These are phyloP conservation scores for Ormyrus nitidulus DNA, from an alignment of 2,888 invertebrate species.

Conservation along the genomic window DNA sequence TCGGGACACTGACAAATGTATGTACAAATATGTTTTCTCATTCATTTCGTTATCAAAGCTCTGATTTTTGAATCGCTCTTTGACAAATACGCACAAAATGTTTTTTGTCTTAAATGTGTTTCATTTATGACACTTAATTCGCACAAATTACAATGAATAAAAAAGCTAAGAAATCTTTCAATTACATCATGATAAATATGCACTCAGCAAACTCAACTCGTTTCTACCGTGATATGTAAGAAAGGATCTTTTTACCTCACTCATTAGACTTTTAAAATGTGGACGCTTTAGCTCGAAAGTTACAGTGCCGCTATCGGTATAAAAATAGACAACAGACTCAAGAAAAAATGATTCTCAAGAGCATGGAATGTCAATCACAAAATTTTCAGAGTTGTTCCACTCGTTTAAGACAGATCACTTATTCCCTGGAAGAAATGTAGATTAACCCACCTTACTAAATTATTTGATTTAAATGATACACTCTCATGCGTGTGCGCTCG, in stretches of 20 bases:
- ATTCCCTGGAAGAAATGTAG: constrained; percentile 26
- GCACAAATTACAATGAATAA: background rate
- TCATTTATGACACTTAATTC: too few relatives aligned
- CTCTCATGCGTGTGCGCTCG: background rate
- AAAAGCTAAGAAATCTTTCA: constrained; percentile 32
- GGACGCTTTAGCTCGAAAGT: constrained; percentile 21
- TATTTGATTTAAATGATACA: constrained; percentile 12
- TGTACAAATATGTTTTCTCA: constrained; percentile 18
- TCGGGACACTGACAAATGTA: constrained; percentile 20
- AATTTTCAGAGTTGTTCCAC: constrained; percentile 13
- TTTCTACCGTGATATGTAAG: constrained; percentile 30
- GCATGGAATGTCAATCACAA: constrained; percentile 41
- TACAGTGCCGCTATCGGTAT: constrained; percentile 35
- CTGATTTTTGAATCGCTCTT: too few relatives aligned
- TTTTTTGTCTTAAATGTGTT: too few relatives aligned
- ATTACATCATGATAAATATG: constrained; percentile 6
- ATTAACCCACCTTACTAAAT: background rate
- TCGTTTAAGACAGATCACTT: constrained; percentile 16
- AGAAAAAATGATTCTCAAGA: constrained; percentile 36
- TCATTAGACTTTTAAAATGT: constrained; percentile 9
- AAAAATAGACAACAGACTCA: constrained; percentile 43
- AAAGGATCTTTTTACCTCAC: background rate
- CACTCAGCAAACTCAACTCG: constrained; percentile 17
- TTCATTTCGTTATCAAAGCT: too few relatives aligned
- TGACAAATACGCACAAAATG: too few relatives aligned